Base-by-base conservation (phyloP, 2,888 invertebrate genomes). In the Cryptosula pallasiana region DNA sequence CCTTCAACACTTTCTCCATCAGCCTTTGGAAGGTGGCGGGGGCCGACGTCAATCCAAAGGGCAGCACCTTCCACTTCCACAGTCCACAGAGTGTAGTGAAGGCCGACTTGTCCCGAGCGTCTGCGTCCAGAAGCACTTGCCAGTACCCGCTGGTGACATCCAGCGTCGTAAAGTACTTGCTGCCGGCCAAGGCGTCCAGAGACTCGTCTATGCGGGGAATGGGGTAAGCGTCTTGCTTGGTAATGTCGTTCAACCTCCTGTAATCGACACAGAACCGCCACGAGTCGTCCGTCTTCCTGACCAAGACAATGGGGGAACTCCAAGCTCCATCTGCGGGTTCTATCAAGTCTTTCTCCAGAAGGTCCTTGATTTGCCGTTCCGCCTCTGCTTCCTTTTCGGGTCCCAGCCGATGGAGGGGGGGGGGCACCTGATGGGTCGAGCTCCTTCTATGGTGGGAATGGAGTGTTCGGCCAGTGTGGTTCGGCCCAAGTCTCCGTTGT, bases 161-260 rank as follows among this genome's bases (percentile, higher is more conserved):
- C 20, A 45, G 45, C 5, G 45, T 45, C 5, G 9, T 55, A 54
- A 54, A 35, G 55, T 72, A n/a, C 5, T 72, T 58, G 55, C 55
- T 63, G 69, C 55, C 36, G n/a, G 27, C 69, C 45, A 36, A 54
- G 45, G 45, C 45, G 20, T 45, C 20, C 20, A 45, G 20, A 20
- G 9, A 13, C 5, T 45, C 45, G 20, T 45, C 45, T 13, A 45
- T 45, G 5, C 45, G 5, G 20, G 45, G 45, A 45, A 45, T 5
- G 45, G 45, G 45, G 45, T 45, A 45, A 13, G 45, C 45, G 45
- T 45, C 45, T 20, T 45, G 5, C 9, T 5, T 45, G 45, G 45
- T 45, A 20, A 45, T 5, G 5, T 45, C 20, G 45, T 45, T 45
- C 45, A 45, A 20, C 45, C 20, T 45, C 9, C 45, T 5, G 45